Percentiles rank a stretch among this genome's conserved stretches.
phyloP scores from a whole-genome alignment of 2,113 vertebrate species.

The Indri indri region DNA sequence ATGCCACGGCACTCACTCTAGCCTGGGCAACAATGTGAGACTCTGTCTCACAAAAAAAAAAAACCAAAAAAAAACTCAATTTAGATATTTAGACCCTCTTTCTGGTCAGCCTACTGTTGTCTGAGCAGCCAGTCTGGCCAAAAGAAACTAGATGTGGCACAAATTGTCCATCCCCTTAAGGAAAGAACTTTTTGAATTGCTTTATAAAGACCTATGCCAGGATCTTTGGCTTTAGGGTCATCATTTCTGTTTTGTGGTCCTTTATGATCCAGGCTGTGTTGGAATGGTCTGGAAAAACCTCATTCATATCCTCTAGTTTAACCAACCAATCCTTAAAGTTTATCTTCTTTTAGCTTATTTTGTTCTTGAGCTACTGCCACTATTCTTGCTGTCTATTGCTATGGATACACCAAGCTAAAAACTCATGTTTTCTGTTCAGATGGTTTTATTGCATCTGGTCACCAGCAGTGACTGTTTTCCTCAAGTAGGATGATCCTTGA shows the following conservation, averaged over 20 bases:
- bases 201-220: neutral
- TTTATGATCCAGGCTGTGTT: neutral
- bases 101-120: neutral
- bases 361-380: neutral
- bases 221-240: neutral
- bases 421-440: neutral
- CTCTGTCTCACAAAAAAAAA: too few relatives aligned
- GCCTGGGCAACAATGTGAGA: too few relatives aligned
- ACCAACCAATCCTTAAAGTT: neutral
- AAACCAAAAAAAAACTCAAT: neutral
- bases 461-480: neutral
- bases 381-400: neutral
- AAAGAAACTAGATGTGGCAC: neutral
- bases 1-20: too few relatives aligned
- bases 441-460: neutral
- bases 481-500: neutral
- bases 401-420: neutral
- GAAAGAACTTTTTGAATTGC: neutral
- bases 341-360: slow-evolving; percentile 6
- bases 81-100: slow-evolving; percentile 13
- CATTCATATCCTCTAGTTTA: neutral
- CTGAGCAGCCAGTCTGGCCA: neutral
- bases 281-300: neutral
- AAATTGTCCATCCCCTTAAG: neutral
- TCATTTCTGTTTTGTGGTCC: neutral